phyloP scores from a whole-genome alignment of 2,888 invertebrate genomes.

The Unio delphinus region DNA sequence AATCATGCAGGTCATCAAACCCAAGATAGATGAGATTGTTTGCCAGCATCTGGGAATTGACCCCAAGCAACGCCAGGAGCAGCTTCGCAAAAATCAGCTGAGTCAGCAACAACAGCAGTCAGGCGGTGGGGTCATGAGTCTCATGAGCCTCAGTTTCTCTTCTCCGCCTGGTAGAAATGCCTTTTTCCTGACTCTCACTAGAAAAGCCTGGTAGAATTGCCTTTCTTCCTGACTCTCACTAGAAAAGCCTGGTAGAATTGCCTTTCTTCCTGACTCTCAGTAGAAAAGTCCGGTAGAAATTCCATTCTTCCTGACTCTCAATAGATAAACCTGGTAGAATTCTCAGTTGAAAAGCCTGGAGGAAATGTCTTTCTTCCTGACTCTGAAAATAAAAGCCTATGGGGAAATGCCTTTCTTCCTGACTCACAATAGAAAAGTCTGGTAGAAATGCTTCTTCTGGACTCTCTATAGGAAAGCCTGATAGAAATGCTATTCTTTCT shows the following conservation, averaged over 20 bases:
- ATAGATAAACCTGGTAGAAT: background rate
- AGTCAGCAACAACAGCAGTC: slow-evolving; percentile 41
- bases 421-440: too few species aligned
- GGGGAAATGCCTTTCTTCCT: background rate
- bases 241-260: too few species aligned
- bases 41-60: slow-evolving; percentile 89
- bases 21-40: slow-evolving; percentile 91
- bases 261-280: too few species aligned
- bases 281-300: too few species aligned
- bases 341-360: background rate
- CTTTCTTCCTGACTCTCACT: background rate
- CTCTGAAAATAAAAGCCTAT: too few species aligned
- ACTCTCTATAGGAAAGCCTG: too few species aligned
- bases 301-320: background rate
- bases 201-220: too few species aligned
- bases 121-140: slow-evolving; percentile 22
- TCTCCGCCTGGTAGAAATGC: slow-evolving; percentile 29
- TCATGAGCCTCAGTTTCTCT: slow-evolving; percentile 28
- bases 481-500: too few species aligned
- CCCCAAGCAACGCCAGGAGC: slow-evolving; percentile 54
- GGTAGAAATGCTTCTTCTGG: background rate
- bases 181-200: background rate
- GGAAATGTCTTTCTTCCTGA: background rate
- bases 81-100: slow-evolving; percentile 39
- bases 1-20: slow-evolving; percentile 86